A percentile compares a stretch with the other conserved stretches of the same genome.
phyloP scores from a whole-genome alignment of 2,113 vertebrate genomes.

The Zosterops lateralis region DNA sequence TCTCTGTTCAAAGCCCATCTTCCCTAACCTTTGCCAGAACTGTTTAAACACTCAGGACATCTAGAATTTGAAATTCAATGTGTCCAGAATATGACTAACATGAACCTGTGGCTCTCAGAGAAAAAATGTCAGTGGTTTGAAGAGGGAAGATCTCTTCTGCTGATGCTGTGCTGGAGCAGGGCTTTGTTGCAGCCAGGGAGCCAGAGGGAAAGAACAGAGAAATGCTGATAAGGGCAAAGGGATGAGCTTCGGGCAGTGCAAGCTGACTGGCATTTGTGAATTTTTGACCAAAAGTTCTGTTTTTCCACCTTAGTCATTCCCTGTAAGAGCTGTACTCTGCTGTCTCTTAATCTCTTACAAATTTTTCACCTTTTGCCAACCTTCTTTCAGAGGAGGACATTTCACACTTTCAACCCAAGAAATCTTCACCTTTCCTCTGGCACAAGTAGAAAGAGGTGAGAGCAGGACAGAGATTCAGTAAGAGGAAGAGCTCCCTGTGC shows the following conservation, averaged over 20 bases:
- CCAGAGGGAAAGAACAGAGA: neutral
- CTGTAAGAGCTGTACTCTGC: neutral
- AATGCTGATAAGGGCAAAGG: neutral
- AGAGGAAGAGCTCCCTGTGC: neutral
- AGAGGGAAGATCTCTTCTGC: neutral
- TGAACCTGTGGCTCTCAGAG: neutral
- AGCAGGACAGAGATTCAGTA: neutral
- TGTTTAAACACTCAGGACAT: neutral
- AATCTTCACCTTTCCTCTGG: neutral
- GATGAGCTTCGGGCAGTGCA: neutral
- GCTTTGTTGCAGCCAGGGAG: neutral
- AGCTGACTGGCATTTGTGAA: neutral
- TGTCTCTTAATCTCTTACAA: neutral
- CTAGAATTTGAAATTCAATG: neutral
- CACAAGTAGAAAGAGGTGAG: neutral
- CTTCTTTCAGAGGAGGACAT: neutral
- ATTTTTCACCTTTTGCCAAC: neutral
- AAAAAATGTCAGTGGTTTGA: neutral
- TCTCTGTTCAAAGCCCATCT: neutral
- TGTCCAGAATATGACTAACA: neutral
- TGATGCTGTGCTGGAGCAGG: neutral
- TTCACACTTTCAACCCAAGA: neutral
- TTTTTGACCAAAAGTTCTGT: neutral
- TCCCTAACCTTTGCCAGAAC: neutral
- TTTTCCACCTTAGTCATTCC: neutral